Percentiles rank a stretch among this genome's conserved stretches.
Evolutionary conservation across 2,797 vertebrate species (phyloP).

Genomic region (Fratercula arctica): DNA sequence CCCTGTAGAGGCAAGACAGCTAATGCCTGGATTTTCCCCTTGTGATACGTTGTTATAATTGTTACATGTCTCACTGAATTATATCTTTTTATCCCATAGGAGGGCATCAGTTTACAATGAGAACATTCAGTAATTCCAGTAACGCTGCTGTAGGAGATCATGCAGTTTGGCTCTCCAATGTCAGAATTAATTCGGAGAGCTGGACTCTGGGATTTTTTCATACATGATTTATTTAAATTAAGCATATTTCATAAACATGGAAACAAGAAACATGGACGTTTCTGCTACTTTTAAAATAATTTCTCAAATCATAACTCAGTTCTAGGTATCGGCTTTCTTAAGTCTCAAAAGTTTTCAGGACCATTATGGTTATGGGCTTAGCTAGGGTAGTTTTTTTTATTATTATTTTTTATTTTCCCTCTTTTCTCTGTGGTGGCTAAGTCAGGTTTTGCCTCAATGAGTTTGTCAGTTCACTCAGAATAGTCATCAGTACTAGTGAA

Average conservation of each 20-base stretch:
- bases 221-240: background rate
- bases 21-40: background rate
- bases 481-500: background rate
- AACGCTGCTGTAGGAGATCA: background rate
- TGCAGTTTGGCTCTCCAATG: background rate
- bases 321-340: background rate
- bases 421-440: background rate
- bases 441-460: background rate
- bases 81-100: constrained; percentile 7
- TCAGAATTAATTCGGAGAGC: background rate
- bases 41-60: background rate
- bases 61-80: background rate
- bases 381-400: background rate
- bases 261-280: background rate
- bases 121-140: background rate
- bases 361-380: background rate
- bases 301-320: background rate
- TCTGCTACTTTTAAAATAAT: background rate
- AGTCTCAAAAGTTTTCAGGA: background rate
- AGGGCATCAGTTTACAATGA: constrained; percentile 2
- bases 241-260: background rate
- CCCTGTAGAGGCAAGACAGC: background rate
- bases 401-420: background rate
- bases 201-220: background rate
- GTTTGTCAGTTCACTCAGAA: background rate